These are phyloP conservation scores for Drosophila guanche DNA, from an alignment of 1,140 invertebrate genomes.

Conservation along the genomic window DNA sequence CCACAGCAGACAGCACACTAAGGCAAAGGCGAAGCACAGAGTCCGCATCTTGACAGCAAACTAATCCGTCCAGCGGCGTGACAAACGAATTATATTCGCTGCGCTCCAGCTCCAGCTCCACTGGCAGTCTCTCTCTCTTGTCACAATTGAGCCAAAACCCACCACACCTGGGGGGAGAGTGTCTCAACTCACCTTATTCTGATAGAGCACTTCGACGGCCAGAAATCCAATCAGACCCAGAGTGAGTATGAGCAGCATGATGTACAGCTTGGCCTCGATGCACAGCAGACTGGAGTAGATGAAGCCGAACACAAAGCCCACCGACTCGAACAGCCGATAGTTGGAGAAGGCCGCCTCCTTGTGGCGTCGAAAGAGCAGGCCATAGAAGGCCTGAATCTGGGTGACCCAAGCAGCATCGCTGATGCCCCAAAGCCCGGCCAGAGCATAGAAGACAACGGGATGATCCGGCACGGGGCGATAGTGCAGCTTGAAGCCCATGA, in stretches of 20 bases:
- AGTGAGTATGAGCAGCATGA: slow-evolving; percentile 5
- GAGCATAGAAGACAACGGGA: slow-evolving; percentile 4
- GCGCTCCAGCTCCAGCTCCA: no score
- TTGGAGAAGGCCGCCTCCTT: slow-evolving; percentile 23
- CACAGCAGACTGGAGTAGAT: slow-evolving; percentile 9
- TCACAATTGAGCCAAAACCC: not conserved
- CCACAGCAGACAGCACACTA: slow-evolving; percentile 3
- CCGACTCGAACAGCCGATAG: slow-evolving; percentile 10
- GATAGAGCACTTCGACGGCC: slow-evolving; percentile 21
- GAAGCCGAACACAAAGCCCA: slow-evolving; percentile 18
- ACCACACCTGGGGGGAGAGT: not conserved
- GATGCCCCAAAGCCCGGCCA: slow-evolving; percentile 16
- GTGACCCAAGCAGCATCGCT: slow-evolving; percentile 23
- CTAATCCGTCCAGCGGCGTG: not conserved
- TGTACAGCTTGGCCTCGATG: slow-evolving; percentile 4
- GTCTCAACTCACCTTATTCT: slow-evolving; percentile 16
- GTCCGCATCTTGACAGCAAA: slow-evolving; percentile 7
- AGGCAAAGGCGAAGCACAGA: slow-evolving; percentile 3
- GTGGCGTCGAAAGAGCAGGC: slow-evolving; percentile 19
- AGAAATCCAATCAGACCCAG: slow-evolving; percentile 18
- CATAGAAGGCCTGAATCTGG: slow-evolving; percentile 23
- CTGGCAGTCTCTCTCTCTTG: not conserved
- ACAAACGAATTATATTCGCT: slow-evolving; percentile 6
- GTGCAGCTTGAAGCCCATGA: slow-evolving; percentile 18
- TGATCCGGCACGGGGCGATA: not conserved